phyloP scores from a whole-genome alignment of 2,888 invertebrate species.

The Drosophila paranaensis region DNA sequence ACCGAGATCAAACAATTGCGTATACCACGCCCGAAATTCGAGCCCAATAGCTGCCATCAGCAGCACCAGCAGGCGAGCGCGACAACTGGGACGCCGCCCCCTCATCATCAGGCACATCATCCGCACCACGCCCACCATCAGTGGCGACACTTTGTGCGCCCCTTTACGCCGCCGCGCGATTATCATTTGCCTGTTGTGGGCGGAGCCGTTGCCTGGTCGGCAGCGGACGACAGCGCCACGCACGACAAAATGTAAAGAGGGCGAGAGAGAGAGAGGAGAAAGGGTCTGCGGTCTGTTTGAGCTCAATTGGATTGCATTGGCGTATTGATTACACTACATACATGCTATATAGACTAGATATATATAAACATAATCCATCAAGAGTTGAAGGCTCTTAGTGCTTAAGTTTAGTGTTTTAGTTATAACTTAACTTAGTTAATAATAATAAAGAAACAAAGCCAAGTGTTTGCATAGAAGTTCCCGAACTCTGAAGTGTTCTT shows the following conservation, averaged over 20 bases:
- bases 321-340: constrained; percentile 48
- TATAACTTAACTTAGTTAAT: constrained; percentile 41
- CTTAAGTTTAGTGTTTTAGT: constrained; percentile 64
- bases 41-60: constrained; percentile 83
- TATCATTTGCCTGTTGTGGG: constrained; percentile 88
- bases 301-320: constrained; percentile 51
- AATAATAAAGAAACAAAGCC: constrained; percentile 42
- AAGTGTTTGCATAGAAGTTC: constrained; percentile 35
- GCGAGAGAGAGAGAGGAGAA: background rate
- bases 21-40: constrained; percentile 93
- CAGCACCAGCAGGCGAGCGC: constrained; percentile 66
- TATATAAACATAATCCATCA: constrained; percentile 40
- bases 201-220: constrained; percentile 82
- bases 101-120: constrained; percentile 49
- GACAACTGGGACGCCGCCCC: constrained; percentile 39
- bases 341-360: constrained; percentile 23
- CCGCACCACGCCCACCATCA: constrained; percentile 64
- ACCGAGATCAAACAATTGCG: constrained; percentile 93
- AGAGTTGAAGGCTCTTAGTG: constrained; percentile 56
- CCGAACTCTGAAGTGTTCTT: constrained; percentile 20
- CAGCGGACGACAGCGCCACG: constrained; percentile 84
- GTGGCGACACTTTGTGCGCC: constrained; percentile 85
- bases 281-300: constrained; percentile 54
- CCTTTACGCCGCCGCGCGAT: constrained; percentile 91
- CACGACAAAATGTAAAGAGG: constrained; percentile 62